Evolutionary conservation across 2,797 vertebrate species (phyloP).

Genomic region (Harpagifer antarcticus): DNA sequence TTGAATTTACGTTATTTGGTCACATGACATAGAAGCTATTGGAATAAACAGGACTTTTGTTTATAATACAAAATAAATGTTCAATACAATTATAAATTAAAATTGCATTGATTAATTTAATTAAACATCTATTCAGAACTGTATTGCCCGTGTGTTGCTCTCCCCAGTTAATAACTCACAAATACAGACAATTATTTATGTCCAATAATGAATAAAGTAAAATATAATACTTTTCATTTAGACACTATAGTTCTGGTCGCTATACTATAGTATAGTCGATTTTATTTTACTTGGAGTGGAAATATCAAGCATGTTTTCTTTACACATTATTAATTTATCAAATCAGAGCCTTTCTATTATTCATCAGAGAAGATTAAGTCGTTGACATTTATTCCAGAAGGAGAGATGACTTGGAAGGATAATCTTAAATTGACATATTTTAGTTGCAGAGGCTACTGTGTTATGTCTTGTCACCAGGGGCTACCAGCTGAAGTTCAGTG

Average conservation of each 20-base stretch:
- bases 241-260: background rate
- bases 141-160: slow-evolving; percentile 14
- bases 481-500: slow-evolving; percentile 35
- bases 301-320: slow-evolving; percentile 7
- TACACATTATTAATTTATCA: slow-evolving; percentile 9
- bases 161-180: background rate
- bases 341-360: slow-evolving; percentile 7
- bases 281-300: background rate
- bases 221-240: slow-evolving; percentile 6
- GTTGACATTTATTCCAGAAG: background rate
- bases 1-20: no score
- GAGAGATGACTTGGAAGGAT: slow-evolving; percentile 34
- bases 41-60: no score
- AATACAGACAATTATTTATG: background rate
- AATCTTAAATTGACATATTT: slow-evolving; percentile 32
- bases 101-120: no score
- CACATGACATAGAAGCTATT: no score
- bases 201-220: background rate
- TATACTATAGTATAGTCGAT: background rate
- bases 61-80: no score
- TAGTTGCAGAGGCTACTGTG: slow-evolving; percentile 20
- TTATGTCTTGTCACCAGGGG: slow-evolving; percentile 28
- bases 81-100: no score
- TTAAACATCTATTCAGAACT: slow-evolving; percentile 1
- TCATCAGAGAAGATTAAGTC: background rate